Evolutionary conservation across 2,113 vertebrate genomes (phyloP).

Genomic region (Stegostoma tigrinum): DNA sequence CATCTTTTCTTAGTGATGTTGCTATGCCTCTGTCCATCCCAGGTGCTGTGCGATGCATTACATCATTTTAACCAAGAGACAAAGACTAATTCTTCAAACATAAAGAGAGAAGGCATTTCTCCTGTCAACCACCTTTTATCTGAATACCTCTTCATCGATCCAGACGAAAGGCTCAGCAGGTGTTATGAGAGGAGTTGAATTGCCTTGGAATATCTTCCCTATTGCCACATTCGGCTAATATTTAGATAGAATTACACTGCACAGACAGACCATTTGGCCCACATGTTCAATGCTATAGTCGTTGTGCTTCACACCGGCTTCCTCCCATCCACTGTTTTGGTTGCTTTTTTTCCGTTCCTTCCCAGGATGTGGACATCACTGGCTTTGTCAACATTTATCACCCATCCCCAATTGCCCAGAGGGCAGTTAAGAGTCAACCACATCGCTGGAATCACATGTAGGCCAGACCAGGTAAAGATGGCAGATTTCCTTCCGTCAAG

Average conservation of each 20-base stretch:
- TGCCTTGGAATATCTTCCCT: not conserved
- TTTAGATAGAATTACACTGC: not conserved
- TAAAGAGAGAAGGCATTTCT: constrained; percentile 15
- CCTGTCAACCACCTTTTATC: constrained; percentile 27
- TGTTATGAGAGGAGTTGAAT: constrained; percentile 26
- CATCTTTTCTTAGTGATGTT: constrained; percentile 16
- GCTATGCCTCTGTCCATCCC: constrained; percentile 1
- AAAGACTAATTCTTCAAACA: constrained; percentile 31
- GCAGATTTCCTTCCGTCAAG: too few relatives aligned
- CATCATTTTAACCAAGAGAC: constrained; percentile 30
- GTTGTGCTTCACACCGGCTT: not conserved
- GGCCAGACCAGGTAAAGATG: too few relatives aligned
- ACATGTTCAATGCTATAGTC: not conserved
- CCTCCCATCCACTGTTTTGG: too few relatives aligned
- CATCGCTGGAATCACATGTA: too few relatives aligned
- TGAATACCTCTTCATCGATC: constrained; percentile 28
- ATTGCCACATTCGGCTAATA: not conserved
- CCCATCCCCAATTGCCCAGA: too few relatives aligned
- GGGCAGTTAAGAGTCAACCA: too few relatives aligned
- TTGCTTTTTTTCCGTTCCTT: too few relatives aligned
- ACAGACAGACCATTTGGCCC: not conserved
- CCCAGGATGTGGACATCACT: too few relatives aligned
- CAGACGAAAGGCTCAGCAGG: constrained; percentile 2
- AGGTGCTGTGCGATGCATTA: constrained; percentile 30
- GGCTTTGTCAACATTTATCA: too few relatives aligned